Evolutionary conservation across 2,113 vertebrate genomes (phyloP).

Genomic region (Psettodes erumei): DNA sequence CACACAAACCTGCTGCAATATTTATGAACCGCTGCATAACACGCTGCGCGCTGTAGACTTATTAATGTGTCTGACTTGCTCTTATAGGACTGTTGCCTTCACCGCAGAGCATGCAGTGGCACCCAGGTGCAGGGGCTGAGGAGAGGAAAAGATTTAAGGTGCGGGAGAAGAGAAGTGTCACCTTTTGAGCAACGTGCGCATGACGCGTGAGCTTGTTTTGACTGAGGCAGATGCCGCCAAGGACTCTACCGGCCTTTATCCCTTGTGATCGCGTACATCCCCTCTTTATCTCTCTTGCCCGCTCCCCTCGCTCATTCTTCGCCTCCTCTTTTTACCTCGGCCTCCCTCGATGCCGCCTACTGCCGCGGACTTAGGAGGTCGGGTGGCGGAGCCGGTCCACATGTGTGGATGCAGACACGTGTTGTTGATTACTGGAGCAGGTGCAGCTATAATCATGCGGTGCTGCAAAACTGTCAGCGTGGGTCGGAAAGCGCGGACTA

Average conservation of each 20-base stretch:
- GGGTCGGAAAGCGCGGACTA: background rate
- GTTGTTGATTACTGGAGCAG: slow-evolving; percentile 10
- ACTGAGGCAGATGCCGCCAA: slow-evolving; percentile 44
- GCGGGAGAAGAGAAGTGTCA: slow-evolving; percentile 23
- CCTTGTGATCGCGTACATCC: slow-evolving; percentile 65
- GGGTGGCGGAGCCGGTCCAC: slow-evolving; percentile 8
- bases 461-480: background rate
- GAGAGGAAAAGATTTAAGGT: slow-evolving; percentile 5
- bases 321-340: slow-evolving; percentile 39
- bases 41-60: background rate
- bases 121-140: background rate
- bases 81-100: slow-evolving; percentile 2
- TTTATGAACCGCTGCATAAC: slow-evolving; percentile 21
- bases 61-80: slow-evolving; percentile 26
- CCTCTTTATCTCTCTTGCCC: slow-evolving; percentile 61
- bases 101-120: background rate
- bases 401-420: slow-evolving; percentile 12
- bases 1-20: slow-evolving; percentile 37
- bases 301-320: slow-evolving; percentile 53
- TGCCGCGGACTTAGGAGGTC: background rate
- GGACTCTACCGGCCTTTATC: slow-evolving; percentile 50
- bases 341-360: slow-evolving; percentile 22
- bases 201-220: slow-evolving; percentile 28
- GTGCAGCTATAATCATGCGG: background rate
- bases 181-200: slow-evolving; percentile 17